Base-by-base conservation (phyloP, 2,113 vertebrate species). In the Leptobrachium ailaonicum region DNA sequence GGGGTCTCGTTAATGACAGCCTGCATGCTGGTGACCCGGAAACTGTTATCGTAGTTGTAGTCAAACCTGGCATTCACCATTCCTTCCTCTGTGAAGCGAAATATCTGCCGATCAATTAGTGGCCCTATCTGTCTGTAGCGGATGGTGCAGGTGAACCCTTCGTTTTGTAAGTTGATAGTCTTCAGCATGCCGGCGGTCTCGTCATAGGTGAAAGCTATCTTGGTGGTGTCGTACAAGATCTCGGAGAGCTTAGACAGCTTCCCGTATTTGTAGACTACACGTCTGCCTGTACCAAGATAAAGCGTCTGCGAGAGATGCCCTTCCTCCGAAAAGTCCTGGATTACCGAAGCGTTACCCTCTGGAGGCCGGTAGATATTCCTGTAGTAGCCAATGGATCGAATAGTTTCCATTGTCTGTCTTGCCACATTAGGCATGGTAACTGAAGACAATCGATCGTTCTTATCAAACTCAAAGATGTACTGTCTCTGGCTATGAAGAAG, bases 381-480 rank as follows among this genome's bases (percentile, higher is more conserved):
- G 89, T 99, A 99, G 87, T 99, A 99, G 43, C 97, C 97, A 13
- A 99, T 91, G 2, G 97, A 99, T 79, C 96, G 96, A 42, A 95
- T 92, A 71, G 97, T 99, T 88, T 98, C 96, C 70, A 99, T 86
- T 0, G 94, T 98, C 88, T 98, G 96, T 8, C 97, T 92, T 20
- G 97, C 98, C 80, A 98, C 96, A 0, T 98, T 99, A 84, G 98
- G 98, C 98, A 99, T 99, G 1, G 97, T 99, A 84, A 99, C 97
- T 0, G 97, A 98, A 1, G 94, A 97, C 2, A 99, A 91, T 0
- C 95, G 93, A 83, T 99, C 95, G 0, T 98, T 99, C 90, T 96
- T 97, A 87, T 99, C 98, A 47, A 99, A 99, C 85, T 99, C 96
- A 56, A 99, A 99, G 90, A 99, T 99, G 76, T 99, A 99, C 82